Base-by-base conservation (phyloP, 2,888 invertebrate species). In the Microdon myrmicae region DNA sequence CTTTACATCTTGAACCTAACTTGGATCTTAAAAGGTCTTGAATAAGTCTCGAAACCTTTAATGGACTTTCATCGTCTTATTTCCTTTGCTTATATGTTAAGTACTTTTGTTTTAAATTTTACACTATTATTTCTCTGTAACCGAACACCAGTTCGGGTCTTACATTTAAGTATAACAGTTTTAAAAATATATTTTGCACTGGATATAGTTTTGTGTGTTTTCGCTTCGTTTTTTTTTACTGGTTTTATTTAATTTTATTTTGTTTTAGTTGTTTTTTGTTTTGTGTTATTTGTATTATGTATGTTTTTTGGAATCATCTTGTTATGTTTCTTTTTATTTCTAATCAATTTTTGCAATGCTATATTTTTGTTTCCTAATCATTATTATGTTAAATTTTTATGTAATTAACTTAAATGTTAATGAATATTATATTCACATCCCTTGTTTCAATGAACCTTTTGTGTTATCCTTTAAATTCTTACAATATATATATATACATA, bases 361-460 rank as follows among this genome's bases (percentile, higher is more conserved):
- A 44, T 38, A 19, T 29, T 31, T 16, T 23, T 7, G 13, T 49
- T 28, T 25, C 38, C 56, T 58, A 32, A 56, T 48, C 32, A 25
- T 61, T 49, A 55, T 47, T 58, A 37, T 55, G 67, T 67, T 31
- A 22, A 53, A 32, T 59, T 67, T 58, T 48, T 47, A 35, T 34
- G 20, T 28, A 34, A 67, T 68, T 68, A 60, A 34, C 37, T 69
- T 68, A 67, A 60, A 59, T 48, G 67, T 67, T 68, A 71, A 68
- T 71, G 69, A 71, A 75, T 73, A 70, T 75, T 73, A 16, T 74
- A 77, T 74, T 76, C 73, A 72, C 72, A 75, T 78, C 78, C 79
- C 79, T 78, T 78, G 78, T 78, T 79, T 78, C 74, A 76, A 76
- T 78, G 78, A 74, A 73, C 73, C 60, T 69, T 67, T 68, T 71